phyloP scores from a whole-genome alignment of 2,113 vertebrate genomes.

The Oryzias celebensis region DNA sequence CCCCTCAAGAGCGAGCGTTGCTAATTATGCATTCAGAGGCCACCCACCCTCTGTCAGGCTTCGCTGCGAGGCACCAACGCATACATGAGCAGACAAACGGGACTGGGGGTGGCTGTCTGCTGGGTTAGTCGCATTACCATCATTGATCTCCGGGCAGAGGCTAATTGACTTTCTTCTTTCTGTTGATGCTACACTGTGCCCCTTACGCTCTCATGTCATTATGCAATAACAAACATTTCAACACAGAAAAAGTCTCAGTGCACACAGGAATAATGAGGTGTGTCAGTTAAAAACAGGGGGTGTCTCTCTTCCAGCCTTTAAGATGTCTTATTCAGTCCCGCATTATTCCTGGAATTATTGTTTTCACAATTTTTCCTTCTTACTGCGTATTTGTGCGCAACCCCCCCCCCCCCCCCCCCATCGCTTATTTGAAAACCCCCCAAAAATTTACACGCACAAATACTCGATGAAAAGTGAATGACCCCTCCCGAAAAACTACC shows the following conservation, averaged over 20 bases:
- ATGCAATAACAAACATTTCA: slow-evolving; percentile 18
- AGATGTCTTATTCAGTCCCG: slow-evolving; percentile 68
- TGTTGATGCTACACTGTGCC: slow-evolving; percentile 62
- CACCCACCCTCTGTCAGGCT: slow-evolving; percentile 28
- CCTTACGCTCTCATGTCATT: slow-evolving; percentile 48
- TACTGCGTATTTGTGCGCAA: too few species aligned
- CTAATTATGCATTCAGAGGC: slow-evolving; percentile 62
- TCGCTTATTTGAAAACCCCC: too few species aligned
- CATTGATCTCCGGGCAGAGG: slow-evolving; percentile 74
- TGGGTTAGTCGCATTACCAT: slow-evolving; percentile 74
- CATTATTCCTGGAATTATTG: too few species aligned
- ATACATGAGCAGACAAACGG: slow-evolving; percentile 46
- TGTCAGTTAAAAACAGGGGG: slow-evolving; percentile 69
- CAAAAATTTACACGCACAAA: too few species aligned
- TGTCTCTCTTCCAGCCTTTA: slow-evolving; percentile 30
- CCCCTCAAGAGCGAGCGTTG: slow-evolving; percentile 41
- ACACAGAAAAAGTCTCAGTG: slow-evolving; percentile 15
- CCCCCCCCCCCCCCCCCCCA: too few species aligned
- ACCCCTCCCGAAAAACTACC: too few species aligned
- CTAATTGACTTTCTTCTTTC: slow-evolving; percentile 78
- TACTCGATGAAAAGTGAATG: too few species aligned
- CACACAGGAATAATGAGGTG: slow-evolving; percentile 68
- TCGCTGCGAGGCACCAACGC: slow-evolving; percentile 28
- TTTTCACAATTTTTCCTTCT: too few species aligned
- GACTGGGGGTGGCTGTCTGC: slow-evolving; percentile 24